These are phyloP conservation scores for Xestia c-nigrum DNA, from an alignment of 2,888 invertebrate species.

Conservation along the genomic window DNA sequence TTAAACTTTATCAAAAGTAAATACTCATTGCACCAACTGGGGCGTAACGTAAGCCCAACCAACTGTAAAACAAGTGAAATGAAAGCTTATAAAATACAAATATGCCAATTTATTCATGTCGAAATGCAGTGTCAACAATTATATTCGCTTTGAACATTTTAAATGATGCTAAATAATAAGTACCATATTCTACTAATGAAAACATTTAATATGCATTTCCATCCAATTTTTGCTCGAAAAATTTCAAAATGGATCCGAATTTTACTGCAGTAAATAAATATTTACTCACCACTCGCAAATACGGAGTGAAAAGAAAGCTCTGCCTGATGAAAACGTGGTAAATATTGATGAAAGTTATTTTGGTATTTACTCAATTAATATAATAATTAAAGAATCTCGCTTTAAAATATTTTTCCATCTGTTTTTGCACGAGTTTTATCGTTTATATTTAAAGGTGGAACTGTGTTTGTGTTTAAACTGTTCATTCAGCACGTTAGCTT, in stretches of 20 bases:
- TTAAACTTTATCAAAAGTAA: too few species aligned
- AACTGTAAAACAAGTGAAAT: neutral
- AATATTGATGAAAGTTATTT: neutral
- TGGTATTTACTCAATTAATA: neutral
- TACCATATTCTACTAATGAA: neutral
- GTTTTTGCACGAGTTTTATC: neutral
- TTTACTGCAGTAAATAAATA: neutral
- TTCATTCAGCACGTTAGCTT: neutral
- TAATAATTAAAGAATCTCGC: too few species aligned
- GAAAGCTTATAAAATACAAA: neutral
- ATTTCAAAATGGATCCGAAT: neutral
- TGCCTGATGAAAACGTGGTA: neutral
- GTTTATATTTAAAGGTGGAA: neutral
- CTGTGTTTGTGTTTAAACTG: neutral
- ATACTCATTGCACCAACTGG: neutral
- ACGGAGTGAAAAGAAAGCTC: neutral
- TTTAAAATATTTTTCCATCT: neutral
- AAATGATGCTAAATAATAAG: neutral
- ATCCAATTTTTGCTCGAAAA: neutral
- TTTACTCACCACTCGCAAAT: neutral
- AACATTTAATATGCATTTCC: too few species aligned
- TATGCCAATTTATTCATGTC: neutral
- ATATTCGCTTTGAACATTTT: neutral
- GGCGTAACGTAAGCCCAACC: neutral
- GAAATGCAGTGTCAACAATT: neutral